phyloP scores from a whole-genome alignment of 2,888 invertebrate genomes.

The Tupiocoris notatus region DNA sequence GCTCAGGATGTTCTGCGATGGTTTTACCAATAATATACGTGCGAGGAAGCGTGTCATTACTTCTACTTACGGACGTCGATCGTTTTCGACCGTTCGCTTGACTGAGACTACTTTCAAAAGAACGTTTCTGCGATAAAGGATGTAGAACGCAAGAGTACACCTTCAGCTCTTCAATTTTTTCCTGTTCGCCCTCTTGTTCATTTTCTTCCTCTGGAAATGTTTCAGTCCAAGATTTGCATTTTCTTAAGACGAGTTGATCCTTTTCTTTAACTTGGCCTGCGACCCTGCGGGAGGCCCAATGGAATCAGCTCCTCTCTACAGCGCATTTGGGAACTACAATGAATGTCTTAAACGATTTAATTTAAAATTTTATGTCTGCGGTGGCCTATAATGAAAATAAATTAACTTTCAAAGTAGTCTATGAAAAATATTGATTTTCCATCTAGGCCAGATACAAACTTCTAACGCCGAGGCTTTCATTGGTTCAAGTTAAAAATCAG shows the following conservation, averaged over 20 bases:
- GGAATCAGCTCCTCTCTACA: slow-evolving; percentile 31
- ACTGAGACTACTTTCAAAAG: not conserved
- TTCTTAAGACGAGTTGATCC: slow-evolving; percentile 5
- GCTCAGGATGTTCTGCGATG: not conserved
- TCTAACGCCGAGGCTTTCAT: too few relatives aligned
- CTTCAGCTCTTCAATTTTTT: slow-evolving; percentile 14
- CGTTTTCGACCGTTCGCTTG: slow-evolving; percentile 7
- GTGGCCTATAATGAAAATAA: too few relatives aligned
- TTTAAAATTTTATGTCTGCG: too few relatives aligned
- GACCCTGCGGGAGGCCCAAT: slow-evolving; percentile 36
- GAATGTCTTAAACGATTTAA: too few relatives aligned
- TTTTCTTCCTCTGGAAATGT: not conserved
- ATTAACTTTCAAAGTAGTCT: too few relatives aligned
- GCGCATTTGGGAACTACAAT: slow-evolving; percentile 27
- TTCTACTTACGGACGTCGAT: slow-evolving; percentile 29
- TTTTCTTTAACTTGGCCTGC: not conserved
- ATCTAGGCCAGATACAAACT: too few relatives aligned
- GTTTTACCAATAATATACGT: slow-evolving; percentile 20
- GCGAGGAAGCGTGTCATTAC: slow-evolving; percentile 14
- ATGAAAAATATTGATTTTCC: too few relatives aligned
- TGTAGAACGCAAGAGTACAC: slow-evolving; percentile 25
- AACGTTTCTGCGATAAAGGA: slow-evolving; percentile 8
- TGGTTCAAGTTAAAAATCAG: too few relatives aligned
- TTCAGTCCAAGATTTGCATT: slow-evolving; percentile 23
- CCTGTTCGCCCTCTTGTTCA: not conserved